Evolutionary conservation across 2,113 vertebrate species (phyloP).

Genomic region (Mirza zaza): DNA sequence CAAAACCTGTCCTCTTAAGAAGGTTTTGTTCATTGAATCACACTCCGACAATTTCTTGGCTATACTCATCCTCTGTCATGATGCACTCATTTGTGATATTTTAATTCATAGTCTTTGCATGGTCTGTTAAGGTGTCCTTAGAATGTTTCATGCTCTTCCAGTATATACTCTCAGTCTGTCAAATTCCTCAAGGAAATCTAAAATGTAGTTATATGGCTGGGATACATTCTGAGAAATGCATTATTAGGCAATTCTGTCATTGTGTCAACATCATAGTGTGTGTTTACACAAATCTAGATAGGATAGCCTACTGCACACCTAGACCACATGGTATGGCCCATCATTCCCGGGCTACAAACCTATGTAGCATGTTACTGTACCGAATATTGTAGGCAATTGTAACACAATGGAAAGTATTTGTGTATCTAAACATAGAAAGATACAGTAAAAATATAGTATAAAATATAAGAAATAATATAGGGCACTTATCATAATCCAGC

Average conservation of each 20-base stretch:
- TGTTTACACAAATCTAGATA: not conserved
- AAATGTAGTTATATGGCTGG: not conserved
- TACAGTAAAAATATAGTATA: not conserved
- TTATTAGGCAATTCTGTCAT: not conserved
- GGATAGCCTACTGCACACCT: not conserved
- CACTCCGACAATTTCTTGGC: not conserved
- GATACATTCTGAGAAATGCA: not conserved
- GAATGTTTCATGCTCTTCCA: not conserved
- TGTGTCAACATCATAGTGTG: not conserved
- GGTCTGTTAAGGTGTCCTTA: not conserved
- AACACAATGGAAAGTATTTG: not conserved
- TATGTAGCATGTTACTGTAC: not conserved
- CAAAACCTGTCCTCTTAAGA: not conserved
- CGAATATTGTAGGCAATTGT: not conserved
- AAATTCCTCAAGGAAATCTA: not conserved
- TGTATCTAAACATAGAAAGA: not conserved
- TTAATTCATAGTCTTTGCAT: not conserved
- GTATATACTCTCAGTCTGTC: not conserved
- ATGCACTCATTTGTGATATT: not conserved
- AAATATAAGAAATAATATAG: not conserved
- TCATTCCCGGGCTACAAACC: not conserved
- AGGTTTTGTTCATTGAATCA: not conserved
- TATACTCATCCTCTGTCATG: not conserved
- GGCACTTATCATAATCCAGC: not conserved
- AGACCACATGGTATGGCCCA: not conserved